Evolutionary conservation across 2,888 invertebrate genomes (phyloP).

Genomic region (Macroteleia sp.): DNA sequence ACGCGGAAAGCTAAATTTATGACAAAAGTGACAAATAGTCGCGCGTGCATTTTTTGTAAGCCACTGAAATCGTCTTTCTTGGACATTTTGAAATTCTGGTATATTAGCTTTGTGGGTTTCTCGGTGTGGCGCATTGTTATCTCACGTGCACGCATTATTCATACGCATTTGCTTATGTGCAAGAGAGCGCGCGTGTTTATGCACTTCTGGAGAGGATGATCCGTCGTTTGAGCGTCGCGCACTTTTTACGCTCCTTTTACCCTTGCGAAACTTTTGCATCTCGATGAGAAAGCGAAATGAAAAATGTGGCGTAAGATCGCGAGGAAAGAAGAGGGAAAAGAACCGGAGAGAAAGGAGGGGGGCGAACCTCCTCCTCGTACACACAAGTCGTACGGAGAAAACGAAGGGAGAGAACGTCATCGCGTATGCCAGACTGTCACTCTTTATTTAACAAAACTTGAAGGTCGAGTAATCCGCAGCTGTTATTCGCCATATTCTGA

Average conservation of each 20-base stretch:
- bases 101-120: constrained; percentile 44
- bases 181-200: constrained; percentile 10
- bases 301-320: constrained; percentile 37
- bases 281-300: constrained; percentile 61
- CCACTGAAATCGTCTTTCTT: constrained; percentile 10
- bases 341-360: background rate
- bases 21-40: constrained; percentile 1
- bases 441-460: constrained; percentile 62
- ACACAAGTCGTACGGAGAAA: constrained; percentile 47
- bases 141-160: constrained; percentile 32
- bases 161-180: constrained; percentile 15
- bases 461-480: constrained; percentile 61
- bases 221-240: constrained; percentile 61
- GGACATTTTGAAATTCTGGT: constrained; percentile 30
- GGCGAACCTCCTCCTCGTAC: constrained; percentile 22
- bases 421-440: constrained; percentile 63
- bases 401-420: constrained; percentile 64
- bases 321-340: constrained; percentile 36
- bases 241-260: constrained; percentile 71
- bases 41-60: background rate
- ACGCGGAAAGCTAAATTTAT: too few species aligned
- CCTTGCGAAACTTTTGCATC: constrained; percentile 77
- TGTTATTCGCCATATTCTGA: constrained; percentile 53
- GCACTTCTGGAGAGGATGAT: constrained; percentile 67
- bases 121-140: constrained; percentile 27